phyloP scores from a whole-genome alignment of 2,113 vertebrate species.

The Rhinolophus sinicus region DNA sequence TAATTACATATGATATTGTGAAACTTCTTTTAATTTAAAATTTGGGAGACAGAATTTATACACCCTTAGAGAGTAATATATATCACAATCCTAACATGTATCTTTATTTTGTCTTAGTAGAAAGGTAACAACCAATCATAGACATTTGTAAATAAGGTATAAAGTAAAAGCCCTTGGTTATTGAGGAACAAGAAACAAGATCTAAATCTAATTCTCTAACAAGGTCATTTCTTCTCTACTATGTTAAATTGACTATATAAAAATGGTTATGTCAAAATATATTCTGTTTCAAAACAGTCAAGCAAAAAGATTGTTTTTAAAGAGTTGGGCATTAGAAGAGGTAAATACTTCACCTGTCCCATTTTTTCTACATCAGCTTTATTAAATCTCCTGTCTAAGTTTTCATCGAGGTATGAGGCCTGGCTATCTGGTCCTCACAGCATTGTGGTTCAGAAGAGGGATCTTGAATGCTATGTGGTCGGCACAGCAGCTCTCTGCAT shows the following conservation, averaged over 20 bases:
- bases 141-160: not conserved
- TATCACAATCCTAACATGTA: not conserved
- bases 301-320: not conserved
- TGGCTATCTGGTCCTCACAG: not conserved
- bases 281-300: not conserved
- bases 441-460: not conserved
- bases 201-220: not conserved
- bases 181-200: not conserved
- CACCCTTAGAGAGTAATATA: not conserved
- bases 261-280: not conserved
- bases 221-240: not conserved
- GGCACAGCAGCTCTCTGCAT: not conserved
- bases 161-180: not conserved
- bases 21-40: not conserved
- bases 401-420: not conserved
- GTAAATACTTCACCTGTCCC: not conserved
- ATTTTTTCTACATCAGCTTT: not conserved
- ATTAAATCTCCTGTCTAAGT: not conserved
- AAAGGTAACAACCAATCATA: not conserved
- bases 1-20: not conserved
- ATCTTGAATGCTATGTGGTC: accelerated
- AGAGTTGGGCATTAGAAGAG: not conserved
- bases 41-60: not conserved
- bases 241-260: not conserved
- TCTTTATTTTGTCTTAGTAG: not conserved